phyloP scores from a whole-genome alignment of 2,113 vertebrate species.

The Maccullochella peelii region DNA sequence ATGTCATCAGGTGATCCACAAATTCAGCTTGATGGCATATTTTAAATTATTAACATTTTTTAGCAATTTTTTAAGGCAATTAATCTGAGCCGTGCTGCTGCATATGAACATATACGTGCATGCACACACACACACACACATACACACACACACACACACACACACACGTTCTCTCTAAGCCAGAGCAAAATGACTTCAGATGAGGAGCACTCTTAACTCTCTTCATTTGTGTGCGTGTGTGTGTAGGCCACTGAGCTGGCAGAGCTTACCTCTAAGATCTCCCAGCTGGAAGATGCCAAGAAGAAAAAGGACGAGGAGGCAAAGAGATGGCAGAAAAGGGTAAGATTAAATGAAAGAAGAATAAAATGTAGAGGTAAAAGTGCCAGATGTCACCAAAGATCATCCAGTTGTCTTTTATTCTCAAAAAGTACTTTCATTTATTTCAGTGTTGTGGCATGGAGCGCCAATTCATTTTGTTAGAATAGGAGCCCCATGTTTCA shows the following conservation, averaged over 20 bases:
- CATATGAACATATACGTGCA: not conserved
- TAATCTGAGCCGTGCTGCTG: not conserved
- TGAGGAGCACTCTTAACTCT: conserved; percentile 65
- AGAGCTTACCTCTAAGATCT: conserved; percentile 92
- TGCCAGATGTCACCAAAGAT: not conserved
- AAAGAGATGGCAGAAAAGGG: conserved; percentile 93
- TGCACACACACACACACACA: not conserved
- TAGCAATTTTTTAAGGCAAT: conserved; percentile 7
- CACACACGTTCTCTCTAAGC: not conserved
- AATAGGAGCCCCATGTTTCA: not conserved
- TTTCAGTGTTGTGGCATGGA: not conserved
- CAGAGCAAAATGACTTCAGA: conserved; percentile 69
- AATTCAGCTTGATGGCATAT: conserved; percentile 1
- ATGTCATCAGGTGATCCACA: not conserved
- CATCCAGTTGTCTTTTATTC: not conserved
- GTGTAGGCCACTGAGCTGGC: conserved; percentile 92
- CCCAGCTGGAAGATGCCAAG: conserved; percentile 91
- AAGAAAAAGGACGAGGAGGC: conserved; percentile 95
- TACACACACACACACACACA: conserved; percentile 16
- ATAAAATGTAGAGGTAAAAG: not conserved
- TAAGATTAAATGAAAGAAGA: conserved; percentile 81
- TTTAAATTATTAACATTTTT: not conserved
- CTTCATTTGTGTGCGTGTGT: conserved; percentile 67
- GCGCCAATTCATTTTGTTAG: not conserved
- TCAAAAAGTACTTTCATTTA: not conserved